Conservation (phyloP, 1,140 invertebrate species). For the Heliconius himera region DNA sequence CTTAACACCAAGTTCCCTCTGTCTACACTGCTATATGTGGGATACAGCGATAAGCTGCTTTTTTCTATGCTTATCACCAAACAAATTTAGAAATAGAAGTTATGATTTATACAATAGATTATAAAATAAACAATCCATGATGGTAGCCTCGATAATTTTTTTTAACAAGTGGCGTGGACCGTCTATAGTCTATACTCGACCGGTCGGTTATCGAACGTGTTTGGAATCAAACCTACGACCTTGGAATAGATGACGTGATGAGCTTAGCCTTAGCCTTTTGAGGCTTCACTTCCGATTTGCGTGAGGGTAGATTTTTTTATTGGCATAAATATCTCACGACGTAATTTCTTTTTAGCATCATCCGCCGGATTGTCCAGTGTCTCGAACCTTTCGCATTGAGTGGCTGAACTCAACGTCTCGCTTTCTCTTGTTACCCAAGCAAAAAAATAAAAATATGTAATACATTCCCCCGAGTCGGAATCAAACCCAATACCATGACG, state of each 20-base stretch:
- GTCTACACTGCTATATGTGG: too few species aligned
- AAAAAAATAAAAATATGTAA: background rate
- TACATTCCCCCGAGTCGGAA: background rate
- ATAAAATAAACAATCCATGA: background rate
- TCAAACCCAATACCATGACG: background rate
- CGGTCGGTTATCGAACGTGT: constrained; percentile 19
- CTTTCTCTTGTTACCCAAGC: background rate
- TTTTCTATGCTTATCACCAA: too few species aligned
- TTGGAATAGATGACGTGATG: constrained; percentile 6
- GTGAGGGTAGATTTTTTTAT: background rate
- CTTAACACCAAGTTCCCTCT: too few species aligned
- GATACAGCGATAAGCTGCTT: too few species aligned
- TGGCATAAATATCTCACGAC: too few species aligned
- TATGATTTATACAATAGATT: too few species aligned
- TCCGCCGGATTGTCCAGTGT: background rate
- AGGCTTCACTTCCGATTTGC: background rate
- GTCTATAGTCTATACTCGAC: background rate
- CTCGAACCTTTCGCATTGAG: background rate
- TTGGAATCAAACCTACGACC: constrained; percentile 14
- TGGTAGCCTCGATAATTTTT: constrained; percentile 7
- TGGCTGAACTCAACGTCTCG: background rate
- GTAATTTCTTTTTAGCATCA: too few species aligned
- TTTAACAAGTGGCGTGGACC: constrained; percentile 1
- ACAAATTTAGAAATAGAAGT: too few species aligned
- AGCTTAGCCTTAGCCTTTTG: background rate